Evolutionary conservation across 2,797 vertebrate genomes (phyloP).

Genomic region (Scolopax rusticola): DNA sequence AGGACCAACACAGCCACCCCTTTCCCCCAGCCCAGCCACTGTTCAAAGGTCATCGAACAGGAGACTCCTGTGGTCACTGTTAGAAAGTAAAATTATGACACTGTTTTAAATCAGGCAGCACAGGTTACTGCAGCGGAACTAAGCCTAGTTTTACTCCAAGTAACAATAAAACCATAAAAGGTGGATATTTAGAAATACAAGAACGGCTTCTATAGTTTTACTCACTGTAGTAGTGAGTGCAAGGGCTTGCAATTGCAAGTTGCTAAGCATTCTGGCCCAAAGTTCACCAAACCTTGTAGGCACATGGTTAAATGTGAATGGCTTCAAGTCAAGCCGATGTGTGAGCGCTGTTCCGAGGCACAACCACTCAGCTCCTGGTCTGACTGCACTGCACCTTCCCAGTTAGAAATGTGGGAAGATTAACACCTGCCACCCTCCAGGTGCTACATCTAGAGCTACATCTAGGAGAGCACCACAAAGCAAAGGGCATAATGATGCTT

Average conservation of each 20-base stretch:
- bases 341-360: background rate
- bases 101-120: background rate
- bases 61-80: background rate
- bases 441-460: background rate
- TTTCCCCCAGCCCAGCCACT: background rate
- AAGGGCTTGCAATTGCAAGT: background rate
- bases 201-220: background rate
- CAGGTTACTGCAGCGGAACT: background rate
- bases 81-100: background rate
- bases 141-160: background rate
- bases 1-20: background rate
- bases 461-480: background rate
- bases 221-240: background rate
- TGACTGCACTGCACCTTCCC: background rate
- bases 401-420: background rate
- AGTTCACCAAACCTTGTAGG: background rate
- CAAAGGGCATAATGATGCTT: background rate
- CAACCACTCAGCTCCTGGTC: background rate
- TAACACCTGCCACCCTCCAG: background rate
- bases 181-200: background rate
- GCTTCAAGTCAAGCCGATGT: background rate
- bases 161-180: background rate
- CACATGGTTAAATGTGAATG: background rate
- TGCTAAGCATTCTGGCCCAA: background rate
- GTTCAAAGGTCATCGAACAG: background rate